These are phyloP conservation scores for Noturus placidus DNA, from an alignment of 2,113 vertebrate genomes.

Conservation along the genomic window DNA sequence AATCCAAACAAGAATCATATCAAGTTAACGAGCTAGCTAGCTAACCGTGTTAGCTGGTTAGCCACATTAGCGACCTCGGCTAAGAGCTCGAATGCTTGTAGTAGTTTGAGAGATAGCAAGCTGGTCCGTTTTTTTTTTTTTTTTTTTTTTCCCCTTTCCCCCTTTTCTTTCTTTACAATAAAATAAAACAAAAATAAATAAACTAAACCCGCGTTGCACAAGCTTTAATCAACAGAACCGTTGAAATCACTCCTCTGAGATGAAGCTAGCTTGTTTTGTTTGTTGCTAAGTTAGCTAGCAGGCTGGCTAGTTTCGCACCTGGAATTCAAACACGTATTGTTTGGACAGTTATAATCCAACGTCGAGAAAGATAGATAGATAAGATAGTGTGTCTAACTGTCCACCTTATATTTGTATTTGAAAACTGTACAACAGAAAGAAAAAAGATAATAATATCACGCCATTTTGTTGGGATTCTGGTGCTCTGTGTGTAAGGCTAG, in stretches of 20 bases:
- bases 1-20: constrained; percentile 1
- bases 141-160: background rate
- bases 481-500: background rate
- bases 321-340: background rate
- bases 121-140: background rate
- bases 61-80: constrained; percentile 36
- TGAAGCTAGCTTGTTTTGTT: constrained; percentile 36
- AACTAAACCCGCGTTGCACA: background rate
- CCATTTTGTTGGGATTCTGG: background rate
- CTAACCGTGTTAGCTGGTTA: constrained; percentile 30
- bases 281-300: constrained; percentile 33
- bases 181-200: background rate
- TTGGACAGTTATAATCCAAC: background rate
- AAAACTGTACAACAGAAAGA: background rate
- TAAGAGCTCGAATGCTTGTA: constrained; percentile 23
- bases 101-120: constrained; percentile 7
- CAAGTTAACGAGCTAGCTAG: constrained; percentile 37
- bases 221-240: background rate
- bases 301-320: constrained; percentile 28
- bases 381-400: background rate
- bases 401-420: background rate
- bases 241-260: background rate
- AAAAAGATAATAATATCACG: no score
- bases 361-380: no score
- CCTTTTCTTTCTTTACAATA: background rate